phyloP scores from a whole-genome alignment of 1,140 invertebrate genomes.

The Meloidogyne chitwoodi region DNA sequence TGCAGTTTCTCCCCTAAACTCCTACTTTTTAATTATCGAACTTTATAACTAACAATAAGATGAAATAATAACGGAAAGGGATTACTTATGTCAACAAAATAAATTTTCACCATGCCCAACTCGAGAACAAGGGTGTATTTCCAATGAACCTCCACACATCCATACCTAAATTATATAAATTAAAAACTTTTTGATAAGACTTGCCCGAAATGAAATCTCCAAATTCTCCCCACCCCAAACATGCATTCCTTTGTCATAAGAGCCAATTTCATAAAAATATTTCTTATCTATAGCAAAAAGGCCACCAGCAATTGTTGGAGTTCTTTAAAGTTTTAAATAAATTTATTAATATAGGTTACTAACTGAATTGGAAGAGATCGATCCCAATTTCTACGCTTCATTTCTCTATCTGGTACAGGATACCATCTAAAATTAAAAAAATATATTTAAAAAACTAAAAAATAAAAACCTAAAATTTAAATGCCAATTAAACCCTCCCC shows the following conservation, averaged over 20 bases:
- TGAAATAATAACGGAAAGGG: too few relatives aligned
- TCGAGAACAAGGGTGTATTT: constrained; percentile 87
- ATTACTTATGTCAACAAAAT: too few relatives aligned
- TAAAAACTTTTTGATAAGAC: not conserved
- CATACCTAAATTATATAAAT: constrained; percentile 66
- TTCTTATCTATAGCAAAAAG: constrained; percentile 47
- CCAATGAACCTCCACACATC: constrained; percentile 89
- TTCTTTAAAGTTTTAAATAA: constrained; percentile 20
- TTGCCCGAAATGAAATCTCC: constrained; percentile 64
- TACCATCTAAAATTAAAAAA: constrained; percentile 90
- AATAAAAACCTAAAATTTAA: not conserved
- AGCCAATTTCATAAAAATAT: constrained; percentile 61
- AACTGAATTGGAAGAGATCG: constrained; percentile 44
- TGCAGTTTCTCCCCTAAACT: too few relatives aligned
- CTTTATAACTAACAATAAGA: too few relatives aligned
- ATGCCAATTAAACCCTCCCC: constrained; percentile 67
- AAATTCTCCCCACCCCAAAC: constrained; percentile 83
- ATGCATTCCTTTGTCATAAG: constrained; percentile 95
- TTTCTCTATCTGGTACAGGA: constrained; percentile 47
- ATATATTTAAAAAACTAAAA: constrained; percentile 79
- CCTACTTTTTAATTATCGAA: too few relatives aligned
- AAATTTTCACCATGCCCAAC: constrained; percentile 71
- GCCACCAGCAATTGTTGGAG: constrained; percentile 46
- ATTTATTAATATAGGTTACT: not conserved
- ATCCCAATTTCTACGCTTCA: constrained; percentile 45